Evolutionary conservation across 1,140 invertebrate genomes (phyloP), one percentile per base, ranked within the genome.

Genomic region (Antheraea mylitta): DNA sequence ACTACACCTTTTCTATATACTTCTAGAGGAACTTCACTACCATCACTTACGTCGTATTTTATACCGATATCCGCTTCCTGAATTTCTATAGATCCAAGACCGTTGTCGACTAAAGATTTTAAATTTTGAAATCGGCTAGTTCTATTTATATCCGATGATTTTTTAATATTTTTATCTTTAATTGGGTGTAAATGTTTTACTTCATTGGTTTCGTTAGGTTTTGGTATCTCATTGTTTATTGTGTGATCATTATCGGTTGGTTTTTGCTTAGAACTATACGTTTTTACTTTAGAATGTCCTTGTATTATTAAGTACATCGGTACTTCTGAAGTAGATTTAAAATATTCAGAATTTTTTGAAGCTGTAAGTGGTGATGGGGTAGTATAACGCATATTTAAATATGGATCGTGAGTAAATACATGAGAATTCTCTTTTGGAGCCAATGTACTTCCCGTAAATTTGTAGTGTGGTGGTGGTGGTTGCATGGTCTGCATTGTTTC

Each of bases 211-310:
- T 94, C 93, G 69, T 93, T 92, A 6, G 90, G 84, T 69, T 87
- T 81, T 66, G 76, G 66, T 83, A 86, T 83, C 75, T 88, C 83
- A 18, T 87, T 89, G 62, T 70, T 78, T 22, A 74, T 72, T 18
- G 71, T 67, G 48, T 78, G 70, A 37, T 74, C 71, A 18, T 77
- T 70, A 11, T 71, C 71, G 7, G 69, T 68, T 19, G 80, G 68
- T 72, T 89, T 87, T 11, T 83, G 80, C 63, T 91, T 94, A 0
- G 95, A 94, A 18, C 96, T 95, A 80, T 97, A 97, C 0, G 95
- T 96, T 89, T 96, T 96, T 0, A 97, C 96, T 89, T 96, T 96
- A 0, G 96, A 96, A 80, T 97, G 96, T 0, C 96, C 96, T 86
- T 97, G 95, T 74, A 97, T 97, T 22, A 97, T 96, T 9, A 96